Percentiles rank a stretch among this genome's conserved stretches.
Evolutionary conservation across 2,797 vertebrate genomes (phyloP).

Genomic region (Dallia pectoralis): DNA sequence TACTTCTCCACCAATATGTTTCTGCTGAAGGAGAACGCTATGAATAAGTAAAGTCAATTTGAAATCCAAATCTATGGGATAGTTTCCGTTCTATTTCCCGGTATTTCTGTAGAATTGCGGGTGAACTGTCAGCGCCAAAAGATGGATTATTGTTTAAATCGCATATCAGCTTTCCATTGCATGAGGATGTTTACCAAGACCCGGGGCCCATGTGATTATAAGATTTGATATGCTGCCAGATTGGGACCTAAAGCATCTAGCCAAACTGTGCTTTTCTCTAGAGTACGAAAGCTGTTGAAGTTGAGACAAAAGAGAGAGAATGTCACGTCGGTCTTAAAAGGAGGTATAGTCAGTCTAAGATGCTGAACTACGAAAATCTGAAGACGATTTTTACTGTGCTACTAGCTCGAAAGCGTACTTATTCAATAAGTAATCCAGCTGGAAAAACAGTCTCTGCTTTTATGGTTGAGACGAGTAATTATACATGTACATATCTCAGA

Average conservation of each 20-base stretch:
- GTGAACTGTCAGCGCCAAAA: background rate
- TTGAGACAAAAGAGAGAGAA: conserved; percentile 8
- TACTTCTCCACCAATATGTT: background rate
- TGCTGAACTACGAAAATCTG: background rate
- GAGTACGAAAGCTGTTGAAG: conserved; percentile 13
- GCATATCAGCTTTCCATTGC: background rate
- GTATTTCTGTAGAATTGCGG: background rate
- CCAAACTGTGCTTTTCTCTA: conserved; percentile 10
- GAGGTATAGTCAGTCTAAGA: conserved; percentile 15
- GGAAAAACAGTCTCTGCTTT: too few relatives aligned
- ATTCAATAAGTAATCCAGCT: too few relatives aligned
- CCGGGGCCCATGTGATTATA: background rate
- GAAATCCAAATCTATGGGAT: background rate
- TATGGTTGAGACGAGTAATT: too few relatives aligned
- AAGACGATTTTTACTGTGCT: background rate
- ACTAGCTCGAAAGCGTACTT: too few relatives aligned
- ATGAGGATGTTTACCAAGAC: background rate
- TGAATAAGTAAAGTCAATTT: background rate
- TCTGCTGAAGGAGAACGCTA: background rate
- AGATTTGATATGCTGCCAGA: background rate
- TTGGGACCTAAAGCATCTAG: background rate
- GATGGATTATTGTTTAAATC: background rate
- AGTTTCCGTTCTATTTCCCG: background rate
- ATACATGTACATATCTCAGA: too few relatives aligned
- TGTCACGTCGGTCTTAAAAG: conserved; percentile 9